phyloP scores from a whole-genome alignment of 2,888 invertebrate genomes.

The Sarcophaga variegata region DNA sequence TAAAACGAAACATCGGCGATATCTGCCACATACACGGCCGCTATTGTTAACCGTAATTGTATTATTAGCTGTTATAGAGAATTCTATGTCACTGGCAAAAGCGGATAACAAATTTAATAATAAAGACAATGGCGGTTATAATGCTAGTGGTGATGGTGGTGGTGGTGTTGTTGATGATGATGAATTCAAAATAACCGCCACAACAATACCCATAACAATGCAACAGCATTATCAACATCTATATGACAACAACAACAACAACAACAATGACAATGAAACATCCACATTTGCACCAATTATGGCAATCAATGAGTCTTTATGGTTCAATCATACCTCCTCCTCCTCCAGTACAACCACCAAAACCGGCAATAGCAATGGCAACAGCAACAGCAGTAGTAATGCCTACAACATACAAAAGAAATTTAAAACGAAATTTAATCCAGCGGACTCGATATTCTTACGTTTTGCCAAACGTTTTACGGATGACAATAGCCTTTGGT shows the following conservation, averaged over 20 bases:
- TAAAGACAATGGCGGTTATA: slow-evolving; percentile 11
- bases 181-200: slow-evolving; percentile 53
- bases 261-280: slow-evolving; percentile 6
- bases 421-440: slow-evolving; percentile 51
- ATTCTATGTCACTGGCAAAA: slow-evolving; percentile 55
- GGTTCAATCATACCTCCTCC: slow-evolving; percentile 20
- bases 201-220: slow-evolving; percentile 50
- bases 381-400: not conserved
- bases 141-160: slow-evolving; percentile 1
- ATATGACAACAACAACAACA: not conserved
- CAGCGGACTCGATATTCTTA: slow-evolving; percentile 75
- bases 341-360: slow-evolving; percentile 14
- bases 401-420: slow-evolving; percentile 35
- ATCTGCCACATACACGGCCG: slow-evolving; percentile 28
- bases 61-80: slow-evolving; percentile 49
- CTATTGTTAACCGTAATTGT: slow-evolving; percentile 44
- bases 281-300: slow-evolving; percentile 61
- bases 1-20: slow-evolving; percentile 41
- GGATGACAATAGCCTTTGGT: slow-evolving; percentile 88
- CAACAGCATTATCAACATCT: slow-evolving; percentile 31
- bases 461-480: slow-evolving; percentile 75
- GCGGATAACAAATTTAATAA: slow-evolving; percentile 60
- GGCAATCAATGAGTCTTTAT: slow-evolving; percentile 52
- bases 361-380: slow-evolving; percentile 4
- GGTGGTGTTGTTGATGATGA: not conserved